A percentile compares a stretch with the other conserved stretches of the same genome.
phyloP scores from a whole-genome alignment of 2,113 vertebrate species.

The Podarcis cretensis region DNA sequence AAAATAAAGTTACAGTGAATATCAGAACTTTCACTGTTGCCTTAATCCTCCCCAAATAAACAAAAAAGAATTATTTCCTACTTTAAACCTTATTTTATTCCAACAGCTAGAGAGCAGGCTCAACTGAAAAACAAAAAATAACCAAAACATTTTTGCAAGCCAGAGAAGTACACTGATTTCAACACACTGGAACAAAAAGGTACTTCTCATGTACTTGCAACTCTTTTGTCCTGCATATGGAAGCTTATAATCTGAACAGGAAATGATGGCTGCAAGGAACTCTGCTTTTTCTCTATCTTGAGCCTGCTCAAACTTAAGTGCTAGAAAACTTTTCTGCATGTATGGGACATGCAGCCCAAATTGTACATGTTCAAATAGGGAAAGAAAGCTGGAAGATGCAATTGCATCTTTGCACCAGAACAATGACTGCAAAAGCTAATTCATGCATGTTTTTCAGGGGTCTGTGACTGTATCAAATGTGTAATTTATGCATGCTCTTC shows the following conservation, averaged over 20 bases:
- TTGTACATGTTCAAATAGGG: neutral
- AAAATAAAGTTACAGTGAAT: neutral
- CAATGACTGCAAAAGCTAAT: neutral
- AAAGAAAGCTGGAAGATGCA: neutral
- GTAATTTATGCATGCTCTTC: neutral
- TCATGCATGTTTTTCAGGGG: no score
- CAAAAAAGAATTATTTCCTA: neutral
- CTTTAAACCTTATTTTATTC: neutral
- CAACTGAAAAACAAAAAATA: no score
- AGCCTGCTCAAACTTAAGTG: no score
- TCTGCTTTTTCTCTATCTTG: neutral
- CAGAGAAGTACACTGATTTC: neutral
- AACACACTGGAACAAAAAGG: neutral
- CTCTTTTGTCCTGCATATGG: neutral
- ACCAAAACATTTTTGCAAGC: no score
- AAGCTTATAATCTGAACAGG: neutral
- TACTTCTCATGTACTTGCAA: neutral
- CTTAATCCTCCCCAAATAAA: neutral
- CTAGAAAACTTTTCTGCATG: neutral
- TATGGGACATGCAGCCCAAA: neutral
- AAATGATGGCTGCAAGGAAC: neutral
- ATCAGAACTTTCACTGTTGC: neutral
- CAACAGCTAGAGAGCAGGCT: neutral
- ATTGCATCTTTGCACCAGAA: neutral
- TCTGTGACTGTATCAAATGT: no score